A percentile compares a stretch with the other conserved stretches of the same genome.
These are phyloP conservation scores for Sclerurus mexicanus DNA, from an alignment of 2,113 vertebrate species.

Conservation along the genomic window DNA sequence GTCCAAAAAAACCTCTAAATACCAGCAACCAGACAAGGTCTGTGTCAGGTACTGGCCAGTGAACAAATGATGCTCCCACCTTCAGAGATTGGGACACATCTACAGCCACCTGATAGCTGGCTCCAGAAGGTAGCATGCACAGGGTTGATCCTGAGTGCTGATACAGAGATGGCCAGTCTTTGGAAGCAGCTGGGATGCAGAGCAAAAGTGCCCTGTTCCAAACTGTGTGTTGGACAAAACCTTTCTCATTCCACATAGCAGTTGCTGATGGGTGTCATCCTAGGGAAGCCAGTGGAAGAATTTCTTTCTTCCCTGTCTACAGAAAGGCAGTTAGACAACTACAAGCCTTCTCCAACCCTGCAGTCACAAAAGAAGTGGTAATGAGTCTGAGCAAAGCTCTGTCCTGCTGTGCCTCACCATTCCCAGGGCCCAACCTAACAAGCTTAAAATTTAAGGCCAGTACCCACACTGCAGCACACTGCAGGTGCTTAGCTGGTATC, in stretches of 20 bases:
- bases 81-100: neutral
- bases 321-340: neutral
- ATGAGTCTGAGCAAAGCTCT: neutral
- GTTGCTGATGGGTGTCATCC: neutral
- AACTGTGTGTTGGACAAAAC: neutral
- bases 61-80: neutral
- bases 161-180: neutral
- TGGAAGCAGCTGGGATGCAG: neutral
- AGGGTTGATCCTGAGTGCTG: neutral
- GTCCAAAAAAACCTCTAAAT: neutral
- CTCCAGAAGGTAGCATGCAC: accelerated
- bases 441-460: neutral
- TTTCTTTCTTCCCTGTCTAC: neutral
- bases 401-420: accelerated
- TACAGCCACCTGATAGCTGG: neutral
- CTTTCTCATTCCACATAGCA: neutral
- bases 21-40: neutral
- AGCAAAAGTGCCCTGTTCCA: neutral
- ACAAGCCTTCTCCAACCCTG: neutral
- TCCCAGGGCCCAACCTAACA: neutral
- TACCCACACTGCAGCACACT: neutral
- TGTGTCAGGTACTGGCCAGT: neutral
- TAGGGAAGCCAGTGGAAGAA: neutral
- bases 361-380: accelerated
- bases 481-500: neutral